Base-by-base conservation (phyloP, 2,113 vertebrate genomes). In the Microcebus jonahi region DNA sequence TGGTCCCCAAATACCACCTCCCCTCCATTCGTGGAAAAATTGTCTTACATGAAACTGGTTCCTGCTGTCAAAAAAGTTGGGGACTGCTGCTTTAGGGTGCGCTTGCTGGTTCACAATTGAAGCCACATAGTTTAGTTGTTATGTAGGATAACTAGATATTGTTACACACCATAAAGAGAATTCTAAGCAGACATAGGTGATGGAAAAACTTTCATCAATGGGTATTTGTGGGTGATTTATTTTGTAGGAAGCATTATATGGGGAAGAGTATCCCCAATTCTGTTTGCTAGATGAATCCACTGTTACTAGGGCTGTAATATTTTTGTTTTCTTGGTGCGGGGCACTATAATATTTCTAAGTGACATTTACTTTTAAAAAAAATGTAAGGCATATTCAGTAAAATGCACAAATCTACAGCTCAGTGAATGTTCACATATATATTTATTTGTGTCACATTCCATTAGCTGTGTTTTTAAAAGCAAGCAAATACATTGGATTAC, bases 401-500 rank as follows among this genome's bases (percentile, higher is more conserved):
- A 91, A 23, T 80, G 14, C 3, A 59, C 29, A 82, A 55, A 34
- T 70, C n/a, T 50, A 39, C 3, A 86, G n/a, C 21, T 65, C 80
- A 48, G 0, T 71, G 42, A n/a, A 50, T 81, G 23, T 90, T 95
- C 70, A 76, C 12, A 1, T 67, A 11, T 25, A 2, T 67, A 34
- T 85, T n/a, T 85, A 9, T 94, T 5, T 31, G 63, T 65, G 61
- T 65, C 57, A 17, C 8, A 48, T 80, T 75, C 31, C 11, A 48
- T 36, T 77, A 65, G 11, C 31, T 90, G 13, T 45, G 8, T 75
- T 91, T 80, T 91, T 94, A 63, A 88, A 83, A 83, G 31, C 23
- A 93, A 53, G 71, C 48, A 57, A 87, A 75, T 94, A 85, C 11
- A 82, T 75, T 70, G 57, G 48, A 42, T 95, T 81, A 81, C 75